These are phyloP conservation scores for Watsonalla binaria DNA, from an alignment of 2,888 invertebrate species.

Conservation along the genomic window DNA sequence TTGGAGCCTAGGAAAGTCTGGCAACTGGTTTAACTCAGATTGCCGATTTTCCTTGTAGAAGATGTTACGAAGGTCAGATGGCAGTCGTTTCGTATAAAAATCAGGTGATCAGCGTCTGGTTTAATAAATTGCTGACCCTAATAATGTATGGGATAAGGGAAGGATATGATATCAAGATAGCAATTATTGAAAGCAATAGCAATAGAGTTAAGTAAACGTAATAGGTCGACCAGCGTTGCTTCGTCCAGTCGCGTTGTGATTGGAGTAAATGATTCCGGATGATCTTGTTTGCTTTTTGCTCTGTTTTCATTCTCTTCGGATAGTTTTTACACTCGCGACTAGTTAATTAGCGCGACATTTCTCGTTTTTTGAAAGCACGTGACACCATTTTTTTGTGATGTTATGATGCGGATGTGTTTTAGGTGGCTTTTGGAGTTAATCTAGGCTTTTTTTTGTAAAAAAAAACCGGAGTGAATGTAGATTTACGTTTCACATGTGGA, in stretches of 20 bases:
- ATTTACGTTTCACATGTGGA: too few relatives aligned
- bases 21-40: too few relatives aligned
- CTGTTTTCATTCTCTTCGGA: constrained; percentile 56
- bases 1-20: too few relatives aligned
- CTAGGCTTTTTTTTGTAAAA: not conserved
- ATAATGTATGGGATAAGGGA: too few relatives aligned
- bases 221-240: constrained; percentile 24
- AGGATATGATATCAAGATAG: not conserved
- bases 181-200: constrained; percentile 14
- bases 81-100: too few relatives aligned
- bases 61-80: too few relatives aligned
- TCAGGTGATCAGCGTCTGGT: too few relatives aligned
- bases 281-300: constrained; percentile 69
- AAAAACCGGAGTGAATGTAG: not conserved
- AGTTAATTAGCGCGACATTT: constrained; percentile 55
- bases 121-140: too few relatives aligned
- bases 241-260: constrained; percentile 52
- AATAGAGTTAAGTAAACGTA: constrained; percentile 16
- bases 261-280: constrained; percentile 73
- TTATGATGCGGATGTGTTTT: not conserved
- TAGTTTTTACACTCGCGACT: constrained; percentile 43
- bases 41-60: too few relatives aligned
- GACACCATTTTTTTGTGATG: not conserved
- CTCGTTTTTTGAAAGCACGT: not conserved
- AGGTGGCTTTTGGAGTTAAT: not conserved